A percentile compares a stretch with the other conserved stretches of the same genome.
Evolutionary conservation across 2,113 vertebrate species (phyloP).

Genomic region (Ciconia boyciana): DNA sequence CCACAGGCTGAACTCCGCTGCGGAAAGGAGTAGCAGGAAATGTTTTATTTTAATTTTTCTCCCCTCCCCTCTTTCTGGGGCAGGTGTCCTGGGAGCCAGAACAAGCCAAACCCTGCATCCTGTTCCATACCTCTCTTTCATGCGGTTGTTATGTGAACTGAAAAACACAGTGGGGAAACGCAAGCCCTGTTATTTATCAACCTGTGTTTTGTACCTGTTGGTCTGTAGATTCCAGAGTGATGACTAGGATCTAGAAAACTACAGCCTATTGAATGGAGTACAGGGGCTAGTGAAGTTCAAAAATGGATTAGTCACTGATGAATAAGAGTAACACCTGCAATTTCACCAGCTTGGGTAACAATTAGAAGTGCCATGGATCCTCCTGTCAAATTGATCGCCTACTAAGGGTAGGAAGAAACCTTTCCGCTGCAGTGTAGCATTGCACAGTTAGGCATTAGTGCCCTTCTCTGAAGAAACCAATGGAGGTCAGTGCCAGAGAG

Average conservation of each 20-base stretch:
- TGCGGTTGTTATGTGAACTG: not conserved
- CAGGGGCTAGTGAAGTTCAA: conserved; percentile 8
- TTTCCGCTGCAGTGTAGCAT: not conserved
- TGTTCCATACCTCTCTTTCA: conserved; percentile 1
- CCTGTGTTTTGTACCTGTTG: conserved; percentile 17
- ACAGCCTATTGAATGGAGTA: not conserved
- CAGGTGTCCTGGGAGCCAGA: conserved; percentile 1
- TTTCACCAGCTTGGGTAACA: conserved; percentile 19
- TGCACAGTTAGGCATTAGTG: not conserved
- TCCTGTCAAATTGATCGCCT: not conserved
- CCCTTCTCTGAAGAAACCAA: not conserved
- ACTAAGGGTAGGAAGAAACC: not conserved
- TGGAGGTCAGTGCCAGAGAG: not conserved
- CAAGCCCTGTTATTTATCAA: conserved; percentile 40
- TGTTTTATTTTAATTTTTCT: not conserved
- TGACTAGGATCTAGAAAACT: conserved; percentile 34
- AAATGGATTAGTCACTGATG: conserved; percentile 35
- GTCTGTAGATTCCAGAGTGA: not conserved
- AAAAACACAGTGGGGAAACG: not conserved
- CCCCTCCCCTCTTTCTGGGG: not conserved
- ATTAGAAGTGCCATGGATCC: not conserved
- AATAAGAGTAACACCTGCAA: conserved; percentile 33
- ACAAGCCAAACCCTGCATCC: conserved; percentile 1
- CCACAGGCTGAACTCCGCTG: not conserved
- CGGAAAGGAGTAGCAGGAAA: conserved; percentile 41